These are phyloP conservation scores for Passer montanus DNA, from an alignment of 2,113 vertebrate genomes.

Conservation along the genomic window DNA sequence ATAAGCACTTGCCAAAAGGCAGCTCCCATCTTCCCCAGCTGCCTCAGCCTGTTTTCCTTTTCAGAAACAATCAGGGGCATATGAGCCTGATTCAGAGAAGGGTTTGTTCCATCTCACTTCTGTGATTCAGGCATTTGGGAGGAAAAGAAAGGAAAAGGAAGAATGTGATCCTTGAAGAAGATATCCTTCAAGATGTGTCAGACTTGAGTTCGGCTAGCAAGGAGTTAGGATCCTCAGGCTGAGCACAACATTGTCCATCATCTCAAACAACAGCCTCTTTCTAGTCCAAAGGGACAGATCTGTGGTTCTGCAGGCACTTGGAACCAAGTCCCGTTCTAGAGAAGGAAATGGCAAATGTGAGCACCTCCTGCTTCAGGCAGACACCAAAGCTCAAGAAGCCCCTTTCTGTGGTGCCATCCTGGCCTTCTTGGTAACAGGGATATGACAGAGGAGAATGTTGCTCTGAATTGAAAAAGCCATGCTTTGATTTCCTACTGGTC, in stretches of 20 bases:
- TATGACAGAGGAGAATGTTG: neutral
- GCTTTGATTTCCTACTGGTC: neutral
- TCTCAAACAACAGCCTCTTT: neutral
- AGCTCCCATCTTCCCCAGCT: neutral
- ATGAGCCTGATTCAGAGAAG: constrained; percentile 13
- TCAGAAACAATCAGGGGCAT: neutral
- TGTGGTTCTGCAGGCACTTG: neutral
- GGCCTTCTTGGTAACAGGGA: neutral
- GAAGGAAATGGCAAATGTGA: neutral
- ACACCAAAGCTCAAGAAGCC: neutral
- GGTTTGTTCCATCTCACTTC: neutral
- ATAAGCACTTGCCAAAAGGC: neutral
- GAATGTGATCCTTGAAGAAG: neutral
- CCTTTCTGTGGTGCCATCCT: neutral
- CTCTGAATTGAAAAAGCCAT: neutral
- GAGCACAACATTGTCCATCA: neutral
- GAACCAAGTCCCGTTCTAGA: neutral
- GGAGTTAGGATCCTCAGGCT: neutral
- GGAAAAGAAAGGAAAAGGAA: neutral
- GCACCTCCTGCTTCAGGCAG: neutral
- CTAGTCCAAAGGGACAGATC: neutral
- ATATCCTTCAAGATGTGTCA: neutral
- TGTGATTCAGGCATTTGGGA: neutral
- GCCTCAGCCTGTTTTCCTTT: neutral
- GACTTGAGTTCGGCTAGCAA: neutral